phyloP scores from a whole-genome alignment of 2,888 invertebrate species.

The Nomada goodeniana region DNA sequence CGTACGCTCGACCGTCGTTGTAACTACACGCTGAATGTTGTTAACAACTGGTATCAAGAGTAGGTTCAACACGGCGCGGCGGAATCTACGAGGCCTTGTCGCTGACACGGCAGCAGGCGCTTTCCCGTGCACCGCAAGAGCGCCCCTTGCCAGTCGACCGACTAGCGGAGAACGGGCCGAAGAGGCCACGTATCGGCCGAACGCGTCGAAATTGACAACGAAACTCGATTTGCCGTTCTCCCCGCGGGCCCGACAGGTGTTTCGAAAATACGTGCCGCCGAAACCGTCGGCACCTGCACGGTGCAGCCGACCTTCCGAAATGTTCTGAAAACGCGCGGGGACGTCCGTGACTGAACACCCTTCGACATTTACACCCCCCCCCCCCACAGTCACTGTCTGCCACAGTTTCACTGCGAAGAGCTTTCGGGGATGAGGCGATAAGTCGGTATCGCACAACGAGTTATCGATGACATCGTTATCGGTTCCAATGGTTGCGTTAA shows the following conservation, averaged over 20 bases:
- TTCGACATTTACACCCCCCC: slow-evolving; percentile 7
- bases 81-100: slow-evolving; percentile 67
- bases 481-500: slow-evolving; percentile 9
- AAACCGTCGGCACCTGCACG: background rate
- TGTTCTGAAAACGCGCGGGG: slow-evolving; percentile 36
- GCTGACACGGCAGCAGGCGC: slow-evolving; percentile 59
- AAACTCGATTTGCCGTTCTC: slow-evolving; percentile 63
- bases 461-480: background rate
- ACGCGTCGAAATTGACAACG: slow-evolving; percentile 59
- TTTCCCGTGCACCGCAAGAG: slow-evolving; percentile 53
- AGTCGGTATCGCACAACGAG: background rate
- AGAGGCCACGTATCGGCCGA: slow-evolving; percentile 17
- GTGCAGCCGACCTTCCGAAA: slow-evolving; percentile 29
- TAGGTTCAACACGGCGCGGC: slow-evolving; percentile 68
- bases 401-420: background rate
- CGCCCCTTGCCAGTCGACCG: background rate
- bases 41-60: slow-evolving; percentile 73
- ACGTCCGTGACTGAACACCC: background rate
- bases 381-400: slow-evolving; percentile 1
- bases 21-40: slow-evolving; percentile 61
- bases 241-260: slow-evolving; percentile 48
- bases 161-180: background rate
- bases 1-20: slow-evolving; percentile 41
- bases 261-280: slow-evolving; percentile 60
- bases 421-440: background rate